Base-by-base conservation (phyloP, 2,888 invertebrate species). In the Aelia acuminata region DNA sequence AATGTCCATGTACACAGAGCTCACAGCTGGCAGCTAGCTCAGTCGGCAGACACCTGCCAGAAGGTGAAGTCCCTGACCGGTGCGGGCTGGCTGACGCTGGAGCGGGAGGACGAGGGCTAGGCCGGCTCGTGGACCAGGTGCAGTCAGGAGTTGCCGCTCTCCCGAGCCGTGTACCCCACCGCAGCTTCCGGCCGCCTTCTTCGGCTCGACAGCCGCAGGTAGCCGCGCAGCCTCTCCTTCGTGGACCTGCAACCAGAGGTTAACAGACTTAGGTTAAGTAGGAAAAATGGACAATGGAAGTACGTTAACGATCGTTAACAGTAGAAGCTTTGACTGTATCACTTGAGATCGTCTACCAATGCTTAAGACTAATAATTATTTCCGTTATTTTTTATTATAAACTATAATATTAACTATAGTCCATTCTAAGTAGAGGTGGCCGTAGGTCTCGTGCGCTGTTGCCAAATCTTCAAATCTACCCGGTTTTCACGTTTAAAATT, bases 161-260 rank as follows among this genome's bases (percentile, higher is more conserved):
- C 87, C 5, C 89, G 85, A 0, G 89, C 89, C 1, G 89, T 84
- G 39, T 88, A 88, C 8, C 88, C 86, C 18, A 87, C 49, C 39
- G 85, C 53, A 4, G 87, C 49, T 84, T 87, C 87, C 0, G 48
- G 49, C 15, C 50, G 22, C 10, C 80, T 49, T 35, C 92, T 93
- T 91, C 91, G 92, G 92, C 93, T 91, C 91, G 93, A 91, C 92
- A 94, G 92, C 15, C 94, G 93, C 90, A 94, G 94, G 91, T 94
- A 94, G 88, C 94, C 94, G 47, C 94, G 92, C 1, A 94, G 91
- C 49, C 94, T 93, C 90, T 94, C 94, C 91, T 94, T 94, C 85
- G 94, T 93, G 35, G 93, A 92, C 89, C 94, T 94, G 91, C 20
- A 91, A 91, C n/a, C n/a, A n/a, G n/a, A n/a, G n/a, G n/a, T n/a